Base-by-base conservation (phyloP, 2,888 invertebrate genomes). In the Serrognathus titanus region DNA sequence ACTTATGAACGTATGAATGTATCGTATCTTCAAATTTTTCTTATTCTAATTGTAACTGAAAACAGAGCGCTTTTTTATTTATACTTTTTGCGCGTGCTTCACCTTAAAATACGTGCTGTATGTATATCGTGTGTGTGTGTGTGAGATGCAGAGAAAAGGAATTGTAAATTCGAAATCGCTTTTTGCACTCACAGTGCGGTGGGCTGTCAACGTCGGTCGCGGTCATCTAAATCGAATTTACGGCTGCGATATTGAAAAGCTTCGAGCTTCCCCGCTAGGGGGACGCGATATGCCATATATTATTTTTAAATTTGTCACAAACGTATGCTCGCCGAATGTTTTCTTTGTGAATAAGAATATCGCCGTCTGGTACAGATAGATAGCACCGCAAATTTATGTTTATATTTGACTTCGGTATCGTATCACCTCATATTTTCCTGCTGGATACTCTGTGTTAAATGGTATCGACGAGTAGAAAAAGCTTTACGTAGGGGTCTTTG, bases 141-240 rank as follows among this genome's bases (percentile, higher is more conserved):
- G 16, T 10, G 8, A 8, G 16, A 43, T 20, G 16, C 7, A 16
- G 43, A 10, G 12, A 20, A 41, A 11, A 43, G 20, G 43, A 43
- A 58, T 54, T 58, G 54, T 58, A 53, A 51, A 58, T 58, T 58
- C 58, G 50, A 54, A 69, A 69, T 70, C 65, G 68, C 64, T 65
- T 69, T 71, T 69, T 71, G 66, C 70, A 70, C 70, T 70, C 67
- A 68, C 60, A 57, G 57, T 55, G 62, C 24, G 16, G 45, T 43
- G 53, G 59, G 63, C 69, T 67, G 71, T 71, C 71, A 68, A 62
- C 66, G 63, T 63, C 66, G 65, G 69, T 69, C 65, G 70, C 69
- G 75, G 75, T 75, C 75, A 74, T 73, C 73, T 64, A 71, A 75
- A 75, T 75, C 74, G 71, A 75, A 75, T 75, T 75, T 75, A 73